Conservation (phyloP, 2,888 invertebrate genomes). For the Drosophila nr. perissopoda region DNA sequence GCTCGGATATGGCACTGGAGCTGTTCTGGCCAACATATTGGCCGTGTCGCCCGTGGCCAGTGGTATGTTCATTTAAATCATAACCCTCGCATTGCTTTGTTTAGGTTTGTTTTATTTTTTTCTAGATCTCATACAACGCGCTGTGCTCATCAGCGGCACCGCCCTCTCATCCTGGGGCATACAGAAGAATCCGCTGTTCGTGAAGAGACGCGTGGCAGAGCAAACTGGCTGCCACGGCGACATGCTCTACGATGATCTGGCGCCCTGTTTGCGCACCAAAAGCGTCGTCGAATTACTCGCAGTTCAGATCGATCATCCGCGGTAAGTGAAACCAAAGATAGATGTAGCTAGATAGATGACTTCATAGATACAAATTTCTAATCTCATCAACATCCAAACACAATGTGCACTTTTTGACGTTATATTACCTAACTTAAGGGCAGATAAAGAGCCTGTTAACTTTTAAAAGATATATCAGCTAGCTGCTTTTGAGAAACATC, state of each 20-base stretch:
- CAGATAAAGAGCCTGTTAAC: neutral
- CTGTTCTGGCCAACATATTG: constrained; percentile 97
- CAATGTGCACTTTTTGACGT: neutral
- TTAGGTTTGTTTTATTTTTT: neutral
- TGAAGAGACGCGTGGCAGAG: constrained; percentile 92
- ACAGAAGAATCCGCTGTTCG: constrained; percentile 92
- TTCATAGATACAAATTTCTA: neutral
- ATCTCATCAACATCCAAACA: neutral
- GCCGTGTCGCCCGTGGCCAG: constrained; percentile 97
- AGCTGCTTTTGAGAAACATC: neutral
- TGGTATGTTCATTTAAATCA: constrained; percentile 87
- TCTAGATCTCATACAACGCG: constrained; percentile 93
- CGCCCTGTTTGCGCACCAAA: constrained; percentile 92
- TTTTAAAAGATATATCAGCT: neutral
- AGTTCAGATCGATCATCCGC: constrained; percentile 91
- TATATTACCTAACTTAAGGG: neutral
- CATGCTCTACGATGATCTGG: constrained; percentile 92
- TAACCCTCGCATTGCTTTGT: neutral
- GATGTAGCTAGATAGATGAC: neutral
- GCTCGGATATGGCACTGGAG: constrained; percentile 98
- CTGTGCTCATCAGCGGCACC: constrained; percentile 95
- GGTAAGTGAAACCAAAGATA: constrained; percentile 71
- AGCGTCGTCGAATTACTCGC: constrained; percentile 90
- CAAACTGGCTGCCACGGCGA: constrained; percentile 94
- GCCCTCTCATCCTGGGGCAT: constrained; percentile 96